Conservation (phyloP, 2,888 invertebrate genomes). For the Lutraria lutraria region DNA sequence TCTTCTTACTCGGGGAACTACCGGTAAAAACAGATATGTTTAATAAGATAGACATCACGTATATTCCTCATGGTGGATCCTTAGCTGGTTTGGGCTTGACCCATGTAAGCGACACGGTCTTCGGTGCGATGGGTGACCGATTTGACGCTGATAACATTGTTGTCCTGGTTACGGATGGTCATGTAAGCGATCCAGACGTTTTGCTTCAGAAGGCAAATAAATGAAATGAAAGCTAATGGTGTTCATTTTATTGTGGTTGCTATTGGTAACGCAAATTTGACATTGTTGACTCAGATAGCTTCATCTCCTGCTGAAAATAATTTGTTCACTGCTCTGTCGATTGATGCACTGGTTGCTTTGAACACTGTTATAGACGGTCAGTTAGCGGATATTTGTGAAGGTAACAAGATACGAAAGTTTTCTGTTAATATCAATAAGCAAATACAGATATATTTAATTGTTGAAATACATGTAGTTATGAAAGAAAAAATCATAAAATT, state of each 20-base stretch:
- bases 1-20: not conserved
- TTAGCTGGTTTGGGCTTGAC: constrained; percentile 17
- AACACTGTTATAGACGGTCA: not conserved
- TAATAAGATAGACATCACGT: not conserved
- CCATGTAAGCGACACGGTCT: not conserved
- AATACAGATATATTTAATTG: no score
- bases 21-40: not conserved
- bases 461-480: no score
- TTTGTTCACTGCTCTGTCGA: constrained; percentile 12
- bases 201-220: constrained; percentile 18
- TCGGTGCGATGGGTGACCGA: constrained; percentile 35
- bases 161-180: constrained; percentile 44
- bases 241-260: constrained; percentile 38
- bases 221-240: constrained; percentile 24
- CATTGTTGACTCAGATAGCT: constrained; percentile 27
- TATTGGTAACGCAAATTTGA: constrained; percentile 6
- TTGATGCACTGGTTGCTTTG: not conserved
- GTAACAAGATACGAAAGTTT: not conserved
- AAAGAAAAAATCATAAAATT: no score
- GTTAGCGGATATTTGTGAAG: constrained; percentile 32
- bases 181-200: constrained; percentile 13
- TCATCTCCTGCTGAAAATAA: constrained; percentile 8
- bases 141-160: constrained; percentile 32
- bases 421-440: no score
- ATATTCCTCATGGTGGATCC: constrained; percentile 23